Evolutionary conservation across 2,888 invertebrate species (phyloP), one percentile per base, ranked within the genome.

Genomic region (Dasypolia templi): DNA sequence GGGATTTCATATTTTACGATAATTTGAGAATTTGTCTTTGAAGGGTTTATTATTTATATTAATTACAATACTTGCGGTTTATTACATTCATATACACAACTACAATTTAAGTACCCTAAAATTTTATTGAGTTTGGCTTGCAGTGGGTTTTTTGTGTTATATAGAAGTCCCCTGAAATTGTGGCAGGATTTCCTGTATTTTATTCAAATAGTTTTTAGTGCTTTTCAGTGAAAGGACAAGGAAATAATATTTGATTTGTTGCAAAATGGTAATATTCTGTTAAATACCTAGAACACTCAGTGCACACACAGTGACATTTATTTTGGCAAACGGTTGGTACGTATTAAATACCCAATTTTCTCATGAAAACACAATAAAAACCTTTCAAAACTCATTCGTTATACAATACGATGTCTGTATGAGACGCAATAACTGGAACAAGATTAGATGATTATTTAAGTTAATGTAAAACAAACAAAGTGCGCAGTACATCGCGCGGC

Each of bases 381-480:
- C 32, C 12, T 63, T 65, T 72, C 35, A 71, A 72, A 66, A 53
- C 63, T 32, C 29, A 65, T 64, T 74, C 9, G 53, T 65, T 63
- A 22, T 29, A 62, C 69, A 74, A 64, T 62, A 73, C 4, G 55
- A 63, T 63, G 55, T 49, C n/a, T 55, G 29, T 67, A 75, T 62
- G 56, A 73, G 53, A 79, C 42, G 51, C 67, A 74, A 70, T 79
- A 79, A 72, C 71, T 63, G 65, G 78, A 83, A 85, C 79, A 84
- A 82, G 75, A 86, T 77, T 75, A 76, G 73, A 74, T 72, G 76
- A 82, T 76, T 75, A 76, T 81, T 71, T 82, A 82, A 49, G 79
- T 80, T 82, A 77, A 81, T 83, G 85, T 85, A 83, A 85, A 85
- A 88, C 77, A 88, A 90, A 90, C 86, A 89, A 88, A 88, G 83